Evolutionary conservation across 2,113 vertebrate species (phyloP).

Genomic region (Mobula hypostoma): DNA sequence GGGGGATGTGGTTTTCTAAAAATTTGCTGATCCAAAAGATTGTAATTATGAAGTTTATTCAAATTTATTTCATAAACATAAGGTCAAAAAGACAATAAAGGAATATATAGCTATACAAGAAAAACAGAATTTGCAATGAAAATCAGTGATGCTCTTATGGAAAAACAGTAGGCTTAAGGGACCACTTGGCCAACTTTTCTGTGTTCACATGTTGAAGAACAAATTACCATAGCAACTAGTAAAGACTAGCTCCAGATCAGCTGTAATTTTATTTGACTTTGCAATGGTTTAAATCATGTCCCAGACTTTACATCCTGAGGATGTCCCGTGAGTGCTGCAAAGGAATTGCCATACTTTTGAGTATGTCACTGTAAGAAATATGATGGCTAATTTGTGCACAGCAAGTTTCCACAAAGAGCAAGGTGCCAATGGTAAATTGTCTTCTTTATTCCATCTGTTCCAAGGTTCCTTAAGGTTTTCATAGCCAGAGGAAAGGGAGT

Average conservation of each 20-base stretch:
- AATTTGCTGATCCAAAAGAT: neutral
- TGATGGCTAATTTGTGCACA: too few relatives aligned
- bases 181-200: neutral
- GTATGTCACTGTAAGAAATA: too few relatives aligned
- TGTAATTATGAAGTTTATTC: neutral
- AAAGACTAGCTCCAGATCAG: neutral
- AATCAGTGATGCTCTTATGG: neutral
- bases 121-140: neutral
- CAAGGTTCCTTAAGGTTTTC: too few relatives aligned
- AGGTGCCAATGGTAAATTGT: too few relatives aligned
- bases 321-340: too few relatives aligned
- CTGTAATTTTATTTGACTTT: neutral
- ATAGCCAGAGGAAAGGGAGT: too few relatives aligned
- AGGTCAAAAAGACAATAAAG: neutral
- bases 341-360: too few relatives aligned
- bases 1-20: too few relatives aligned
- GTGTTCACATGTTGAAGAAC: neutral
- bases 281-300: too few relatives aligned
- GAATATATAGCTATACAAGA: neutral
- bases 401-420: too few relatives aligned
- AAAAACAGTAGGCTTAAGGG: neutral
- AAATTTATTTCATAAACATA: neutral
- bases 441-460: too few relatives aligned
- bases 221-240: neutral
- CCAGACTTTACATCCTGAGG: too few relatives aligned